These are phyloP conservation scores for Tetheella fluctuosa DNA, from an alignment of 2,888 invertebrate genomes.

Conservation along the genomic window DNA sequence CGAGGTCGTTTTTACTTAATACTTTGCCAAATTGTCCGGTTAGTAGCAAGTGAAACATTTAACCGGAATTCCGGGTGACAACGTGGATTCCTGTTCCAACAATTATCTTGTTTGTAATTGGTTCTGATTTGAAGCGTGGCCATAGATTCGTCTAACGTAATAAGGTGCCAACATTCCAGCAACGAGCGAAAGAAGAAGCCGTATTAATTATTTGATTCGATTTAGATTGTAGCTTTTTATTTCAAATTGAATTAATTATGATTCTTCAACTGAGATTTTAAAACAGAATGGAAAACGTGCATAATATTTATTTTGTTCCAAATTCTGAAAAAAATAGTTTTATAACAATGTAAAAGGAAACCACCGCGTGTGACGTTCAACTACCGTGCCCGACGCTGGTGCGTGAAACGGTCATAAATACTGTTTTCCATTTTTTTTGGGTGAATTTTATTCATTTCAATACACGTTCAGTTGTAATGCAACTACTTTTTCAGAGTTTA, in stretches of 20 bases:
- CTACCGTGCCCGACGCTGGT: conserved; percentile 3
- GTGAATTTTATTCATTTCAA: conserved; percentile 3
- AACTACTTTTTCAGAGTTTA: background rate
- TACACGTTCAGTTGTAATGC: conserved; percentile 2
- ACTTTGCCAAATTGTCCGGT: conserved; percentile 49
- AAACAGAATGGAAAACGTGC: too few species aligned
- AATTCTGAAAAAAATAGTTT: background rate
- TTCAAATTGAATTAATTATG: too few species aligned
- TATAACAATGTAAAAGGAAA: background rate
- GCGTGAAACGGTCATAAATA: conserved; percentile 7
- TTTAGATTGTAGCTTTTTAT: too few species aligned
- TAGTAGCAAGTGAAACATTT: conserved; percentile 42
- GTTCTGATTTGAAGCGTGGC: too few species aligned
- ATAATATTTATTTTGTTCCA: background rate
- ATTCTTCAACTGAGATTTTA: too few species aligned
- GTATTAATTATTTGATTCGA: too few species aligned
- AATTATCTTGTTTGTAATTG: conserved; percentile 43
- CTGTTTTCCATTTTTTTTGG: conserved; percentile 2
- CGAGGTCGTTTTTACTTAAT: conserved; percentile 52
- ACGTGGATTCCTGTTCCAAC: conserved; percentile 41
- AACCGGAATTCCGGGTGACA: conserved; percentile 45
- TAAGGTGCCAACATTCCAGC: too few species aligned
- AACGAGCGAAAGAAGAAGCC: too few species aligned
- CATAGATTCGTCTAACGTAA: too few species aligned
- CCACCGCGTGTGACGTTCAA: conserved; percentile 5